phyloP scores from a whole-genome alignment of 2,888 invertebrate genomes.

The Noctua comes region DNA sequence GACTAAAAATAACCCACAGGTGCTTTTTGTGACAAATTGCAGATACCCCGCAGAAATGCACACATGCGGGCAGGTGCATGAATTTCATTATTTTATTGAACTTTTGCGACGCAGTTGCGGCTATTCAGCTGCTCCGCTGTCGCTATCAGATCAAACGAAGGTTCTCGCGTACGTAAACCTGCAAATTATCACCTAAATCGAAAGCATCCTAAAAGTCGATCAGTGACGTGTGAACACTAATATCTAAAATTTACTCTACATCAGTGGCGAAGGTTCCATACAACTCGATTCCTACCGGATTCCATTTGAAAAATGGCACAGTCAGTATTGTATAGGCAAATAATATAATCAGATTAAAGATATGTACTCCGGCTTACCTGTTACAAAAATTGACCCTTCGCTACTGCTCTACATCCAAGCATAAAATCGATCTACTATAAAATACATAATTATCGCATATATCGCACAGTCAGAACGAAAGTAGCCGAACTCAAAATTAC shows the following conservation, averaged over 20 bases:
- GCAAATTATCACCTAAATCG: slow-evolving; percentile 29
- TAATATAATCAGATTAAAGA: too few relatives aligned
- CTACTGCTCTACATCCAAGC: background rate
- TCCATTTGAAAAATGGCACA: too few relatives aligned
- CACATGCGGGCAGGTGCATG: slow-evolving; percentile 18
- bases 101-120: background rate
- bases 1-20: slow-evolving; percentile 7
- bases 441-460: too few relatives aligned
- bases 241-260: slow-evolving; percentile 3
- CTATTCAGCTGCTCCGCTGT: background rate
- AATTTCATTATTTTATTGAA: background rate
- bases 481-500: too few relatives aligned
- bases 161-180: background rate
- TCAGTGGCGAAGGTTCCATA: too few relatives aligned
- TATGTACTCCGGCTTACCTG: too few relatives aligned
- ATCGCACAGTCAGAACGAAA: too few relatives aligned
- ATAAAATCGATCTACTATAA: background rate
- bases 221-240: too few relatives aligned
- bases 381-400: too few relatives aligned
- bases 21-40: slow-evolving; percentile 15
- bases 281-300: too few relatives aligned
- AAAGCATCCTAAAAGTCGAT: background rate
- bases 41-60: background rate
- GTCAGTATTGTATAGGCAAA: too few relatives aligned
- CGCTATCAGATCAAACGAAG: background rate